A percentile compares a stretch with the other conserved stretches of the same genome.
These are phyloP conservation scores for Yponomeuta cagnagella DNA, from an alignment of 2,888 invertebrate genomes.

Conservation along the genomic window DNA sequence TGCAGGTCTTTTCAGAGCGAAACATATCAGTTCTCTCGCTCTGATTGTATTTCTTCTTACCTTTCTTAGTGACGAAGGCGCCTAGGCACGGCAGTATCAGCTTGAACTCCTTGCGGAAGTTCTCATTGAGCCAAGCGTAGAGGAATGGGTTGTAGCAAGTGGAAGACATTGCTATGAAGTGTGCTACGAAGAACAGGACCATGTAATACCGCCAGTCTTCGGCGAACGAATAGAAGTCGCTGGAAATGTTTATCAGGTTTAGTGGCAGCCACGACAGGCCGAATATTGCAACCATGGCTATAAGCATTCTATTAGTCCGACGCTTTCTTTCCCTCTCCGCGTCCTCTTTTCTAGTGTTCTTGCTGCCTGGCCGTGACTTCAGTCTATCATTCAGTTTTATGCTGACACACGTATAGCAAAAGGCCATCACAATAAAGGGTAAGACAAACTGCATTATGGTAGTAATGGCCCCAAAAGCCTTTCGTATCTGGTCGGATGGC, in stretches of 20 bases:
- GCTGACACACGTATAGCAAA: slow-evolving; percentile 90
- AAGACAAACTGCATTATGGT: slow-evolving; percentile 90
- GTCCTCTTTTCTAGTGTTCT: slow-evolving; percentile 84
- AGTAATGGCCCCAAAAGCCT: slow-evolving; percentile 85
- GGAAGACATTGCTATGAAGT: slow-evolving; percentile 94
- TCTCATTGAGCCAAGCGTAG: slow-evolving; percentile 97
- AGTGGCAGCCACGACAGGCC: slow-evolving; percentile 90
- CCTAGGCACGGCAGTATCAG: slow-evolving; percentile 82
- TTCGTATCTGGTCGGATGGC: slow-evolving; percentile 83
- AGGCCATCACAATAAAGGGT: slow-evolving; percentile 90
- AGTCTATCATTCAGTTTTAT: slow-evolving; percentile 83
- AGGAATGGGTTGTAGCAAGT: slow-evolving; percentile 96
- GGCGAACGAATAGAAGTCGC: slow-evolving; percentile 79
- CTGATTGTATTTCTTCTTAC: slow-evolving; percentile 56
- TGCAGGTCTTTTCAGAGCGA: slow-evolving; percentile 65
- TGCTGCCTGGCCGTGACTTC: slow-evolving; percentile 83
- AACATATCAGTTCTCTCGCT: slow-evolving; percentile 65
- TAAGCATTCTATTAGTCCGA: slow-evolving; percentile 91
- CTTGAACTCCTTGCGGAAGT: slow-evolving; percentile 93
- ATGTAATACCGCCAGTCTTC: slow-evolving; percentile 83
- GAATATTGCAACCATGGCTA: slow-evolving; percentile 93
- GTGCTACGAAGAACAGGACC: slow-evolving; percentile 86
- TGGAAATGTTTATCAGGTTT: slow-evolving; percentile 86
- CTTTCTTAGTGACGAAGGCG: slow-evolving; percentile 56
- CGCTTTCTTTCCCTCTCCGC: slow-evolving; percentile 86